phyloP scores from a whole-genome alignment of 2,888 invertebrate species.

The Apoda limacodes region DNA sequence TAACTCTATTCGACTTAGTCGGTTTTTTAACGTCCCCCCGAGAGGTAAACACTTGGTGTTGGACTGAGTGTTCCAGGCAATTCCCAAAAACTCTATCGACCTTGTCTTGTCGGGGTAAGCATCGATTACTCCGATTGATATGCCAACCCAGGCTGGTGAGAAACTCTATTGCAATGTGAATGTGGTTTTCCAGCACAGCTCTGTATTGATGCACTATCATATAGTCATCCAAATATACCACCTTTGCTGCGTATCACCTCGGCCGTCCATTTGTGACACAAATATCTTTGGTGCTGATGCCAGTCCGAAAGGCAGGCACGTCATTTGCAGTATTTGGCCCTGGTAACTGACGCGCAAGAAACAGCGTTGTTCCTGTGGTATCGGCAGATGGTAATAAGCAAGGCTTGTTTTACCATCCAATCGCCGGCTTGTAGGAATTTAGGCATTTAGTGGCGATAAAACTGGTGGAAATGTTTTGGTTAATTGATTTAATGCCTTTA shows the following conservation, averaged over 20 bases:
- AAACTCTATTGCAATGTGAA: no score
- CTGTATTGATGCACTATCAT: no score
- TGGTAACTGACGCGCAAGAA: slow-evolving; percentile 13
- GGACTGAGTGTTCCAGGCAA: slow-evolving; percentile 11
- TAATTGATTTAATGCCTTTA: slow-evolving; percentile 13
- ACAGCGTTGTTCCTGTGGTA: slow-evolving; percentile 7
- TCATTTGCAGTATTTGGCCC: slow-evolving; percentile 2
- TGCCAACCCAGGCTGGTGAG: no score
- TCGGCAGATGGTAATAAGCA: slow-evolving; percentile 15
- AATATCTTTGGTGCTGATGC: no score
- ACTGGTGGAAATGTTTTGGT: slow-evolving; percentile 11
- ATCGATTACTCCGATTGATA: no score
- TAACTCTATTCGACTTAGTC: no score
- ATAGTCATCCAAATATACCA: no score
- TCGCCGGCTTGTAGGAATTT: slow-evolving; percentile 13
- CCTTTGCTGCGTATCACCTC: no score
- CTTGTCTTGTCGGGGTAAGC: no score
- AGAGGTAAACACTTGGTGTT: slow-evolving; percentile 10
- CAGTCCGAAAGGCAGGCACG: no score
- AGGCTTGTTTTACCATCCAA: slow-evolving; percentile 15
- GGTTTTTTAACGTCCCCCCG: slow-evolving; percentile 3
- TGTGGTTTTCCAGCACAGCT: no score
- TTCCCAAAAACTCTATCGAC: slow-evolving; percentile 10
- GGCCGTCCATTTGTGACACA: no score
- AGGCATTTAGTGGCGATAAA: slow-evolving; percentile 8